These are phyloP conservation scores for Plagiodera versicolora DNA, from an alignment of 2,888 invertebrate species.

Conservation along the genomic window DNA sequence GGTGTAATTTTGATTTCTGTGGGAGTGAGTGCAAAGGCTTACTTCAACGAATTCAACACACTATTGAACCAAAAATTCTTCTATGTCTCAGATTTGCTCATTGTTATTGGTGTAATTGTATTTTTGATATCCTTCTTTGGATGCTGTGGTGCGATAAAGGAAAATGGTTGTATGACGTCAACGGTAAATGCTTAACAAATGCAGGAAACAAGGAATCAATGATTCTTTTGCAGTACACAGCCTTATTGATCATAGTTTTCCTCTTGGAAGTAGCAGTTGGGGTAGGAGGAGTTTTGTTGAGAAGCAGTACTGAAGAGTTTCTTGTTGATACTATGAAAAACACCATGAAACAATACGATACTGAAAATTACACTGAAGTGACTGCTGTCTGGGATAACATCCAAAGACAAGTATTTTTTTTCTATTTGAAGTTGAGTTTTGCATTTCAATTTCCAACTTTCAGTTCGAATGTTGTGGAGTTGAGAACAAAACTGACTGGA, in stretches of 20 bases:
- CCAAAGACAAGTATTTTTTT: constrained; percentile 81
- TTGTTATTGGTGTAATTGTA: constrained; percentile 82
- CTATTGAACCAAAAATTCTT: constrained; percentile 80
- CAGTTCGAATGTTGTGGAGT: constrained; percentile 78
- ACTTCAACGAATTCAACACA: constrained; percentile 74
- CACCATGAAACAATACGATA: constrained; percentile 65
- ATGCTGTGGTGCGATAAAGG: constrained; percentile 92
- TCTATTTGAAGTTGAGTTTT: too few relatives aligned
- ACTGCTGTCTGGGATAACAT: constrained; percentile 76
- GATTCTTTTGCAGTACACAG: constrained; percentile 65
- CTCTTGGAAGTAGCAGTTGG: constrained; percentile 80
- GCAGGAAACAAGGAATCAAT: background rate
- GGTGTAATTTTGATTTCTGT: constrained; percentile 83
- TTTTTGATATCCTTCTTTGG: constrained; percentile 93
- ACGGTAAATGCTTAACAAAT: constrained; percentile 65
- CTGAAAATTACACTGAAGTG: constrained; percentile 53
- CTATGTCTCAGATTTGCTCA: constrained; percentile 81
- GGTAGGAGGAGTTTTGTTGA: constrained; percentile 76
- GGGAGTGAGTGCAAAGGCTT: constrained; percentile 74
- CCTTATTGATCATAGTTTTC: constrained; percentile 76
- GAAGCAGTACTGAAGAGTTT: constrained; percentile 65
- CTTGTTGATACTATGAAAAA: constrained; percentile 68
- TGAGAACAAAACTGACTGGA: constrained; percentile 67
- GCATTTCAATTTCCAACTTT: too few relatives aligned
- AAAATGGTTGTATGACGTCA: constrained; percentile 91